Conservation (phyloP, 2,888 invertebrate genomes). For the Blastobasis adustella region DNA sequence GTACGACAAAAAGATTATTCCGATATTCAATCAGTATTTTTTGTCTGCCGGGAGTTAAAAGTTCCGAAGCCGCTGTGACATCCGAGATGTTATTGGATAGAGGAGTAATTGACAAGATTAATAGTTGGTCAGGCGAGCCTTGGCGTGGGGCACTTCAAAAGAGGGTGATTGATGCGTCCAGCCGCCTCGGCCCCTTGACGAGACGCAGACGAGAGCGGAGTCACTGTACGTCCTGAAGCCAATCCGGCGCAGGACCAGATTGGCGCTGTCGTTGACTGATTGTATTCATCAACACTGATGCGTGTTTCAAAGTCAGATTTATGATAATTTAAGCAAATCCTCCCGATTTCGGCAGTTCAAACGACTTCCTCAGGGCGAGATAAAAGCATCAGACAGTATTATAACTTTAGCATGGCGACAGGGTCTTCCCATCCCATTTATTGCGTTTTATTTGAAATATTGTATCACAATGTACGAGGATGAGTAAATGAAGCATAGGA, state of each 20-base stretch:
- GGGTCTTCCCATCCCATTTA: no score
- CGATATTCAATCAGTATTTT: neutral
- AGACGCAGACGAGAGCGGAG: slow-evolving; percentile 36
- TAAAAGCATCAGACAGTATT: no score
- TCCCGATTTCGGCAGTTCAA: slow-evolving; percentile 1
- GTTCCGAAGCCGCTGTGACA: slow-evolving; percentile 20
- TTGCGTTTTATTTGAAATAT: no score
- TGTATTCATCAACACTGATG: neutral
- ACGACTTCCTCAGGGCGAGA: neutral
- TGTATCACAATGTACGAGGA: no score
- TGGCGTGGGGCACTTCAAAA: slow-evolving; percentile 52
- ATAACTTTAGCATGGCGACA: no score
- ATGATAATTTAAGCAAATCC: neutral
- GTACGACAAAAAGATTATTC: neutral
- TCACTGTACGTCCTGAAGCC: slow-evolving; percentile 25
- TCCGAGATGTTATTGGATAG: slow-evolving; percentile 35
- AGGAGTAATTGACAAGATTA: slow-evolving; percentile 55
- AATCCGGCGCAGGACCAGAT: slow-evolving; percentile 35
- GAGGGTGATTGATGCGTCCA: slow-evolving; percentile 44
- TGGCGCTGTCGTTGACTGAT: slow-evolving; percentile 22
- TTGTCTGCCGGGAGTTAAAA: neutral
- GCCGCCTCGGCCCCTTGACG: slow-evolving; percentile 44
- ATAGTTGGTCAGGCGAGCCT: slow-evolving; percentile 42
- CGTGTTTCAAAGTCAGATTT: neutral
- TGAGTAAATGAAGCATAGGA: no score